Evolutionary conservation across 2,888 invertebrate species (phyloP), one percentile per base, ranked within the genome.

Genomic region (Slavum lentiscoides): DNA sequence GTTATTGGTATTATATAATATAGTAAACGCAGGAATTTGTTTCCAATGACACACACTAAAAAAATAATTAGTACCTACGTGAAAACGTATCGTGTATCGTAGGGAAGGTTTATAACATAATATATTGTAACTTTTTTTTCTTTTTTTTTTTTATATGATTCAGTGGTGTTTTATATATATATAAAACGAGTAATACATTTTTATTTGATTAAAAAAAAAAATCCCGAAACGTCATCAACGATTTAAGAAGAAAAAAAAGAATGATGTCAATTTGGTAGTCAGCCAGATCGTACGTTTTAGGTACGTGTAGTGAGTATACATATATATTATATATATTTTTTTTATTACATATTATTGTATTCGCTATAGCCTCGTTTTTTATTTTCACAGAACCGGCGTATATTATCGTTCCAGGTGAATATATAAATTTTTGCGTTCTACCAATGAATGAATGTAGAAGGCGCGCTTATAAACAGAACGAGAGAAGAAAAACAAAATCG

Each of bases 401-500:
- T 30, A 17, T 30, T 30, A 30, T 30, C 49, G 13, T 43, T 67
- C 8, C 9, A 68, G n/a, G 23, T 4, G 17, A 30, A 15, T 55
- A 58, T 59, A 59, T 4, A 30, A 30, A 30, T 23, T 67, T 30
- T n/a, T 68, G 49, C n/a, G 23, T 68, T 55, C n/a, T 64, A 37
- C 37, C 30, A n/a, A n/a, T n/a, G n/a, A 37, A 3, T n/a, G 11
- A 9, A 49, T 11, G 37, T 9, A 15, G 58, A 5, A 59, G 23
- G 67, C 15, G 30, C 30, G 30, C 30, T 30, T 59, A 5, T 43
- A 43, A 68, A 59, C 67, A 59, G 15, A 43, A 76, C 8, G n/a
- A 49, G n/a, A 58, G 39, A 68, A 68, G 37, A 58, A 70, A 66
- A 67, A 76, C 49, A 68, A 64, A 55, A 76, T 75, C 43, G 37